phyloP scores from a whole-genome alignment of 1,140 invertebrate species.

The Conus ventricosus region DNA sequence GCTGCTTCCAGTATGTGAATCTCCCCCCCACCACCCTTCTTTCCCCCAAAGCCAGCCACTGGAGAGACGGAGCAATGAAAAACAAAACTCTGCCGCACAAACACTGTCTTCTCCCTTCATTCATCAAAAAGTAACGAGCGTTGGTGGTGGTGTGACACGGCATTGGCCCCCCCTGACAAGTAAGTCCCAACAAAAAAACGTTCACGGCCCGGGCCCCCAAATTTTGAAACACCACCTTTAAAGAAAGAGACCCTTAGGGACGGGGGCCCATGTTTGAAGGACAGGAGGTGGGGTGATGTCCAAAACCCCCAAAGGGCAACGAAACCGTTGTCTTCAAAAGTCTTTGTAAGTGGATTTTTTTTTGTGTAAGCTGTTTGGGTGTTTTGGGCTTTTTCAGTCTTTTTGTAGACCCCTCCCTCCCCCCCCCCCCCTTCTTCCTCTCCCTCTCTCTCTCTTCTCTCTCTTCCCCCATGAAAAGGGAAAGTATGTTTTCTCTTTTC shows the following conservation, averaged over 20 bases:
- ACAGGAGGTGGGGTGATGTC: too few species aligned
- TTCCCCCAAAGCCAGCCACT: background rate
- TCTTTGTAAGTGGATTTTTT: too few species aligned
- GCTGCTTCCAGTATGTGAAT: background rate
- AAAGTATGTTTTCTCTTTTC: too few species aligned
- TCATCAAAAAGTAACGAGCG: background rate
- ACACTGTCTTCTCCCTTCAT: background rate
- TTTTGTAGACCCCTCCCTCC: background rate
- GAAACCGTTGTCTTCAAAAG: too few species aligned
- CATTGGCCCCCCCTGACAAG: too few species aligned
- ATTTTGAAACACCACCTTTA: too few species aligned
- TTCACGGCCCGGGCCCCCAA: too few species aligned
- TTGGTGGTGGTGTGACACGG: background rate
- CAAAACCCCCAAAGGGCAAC: too few species aligned
- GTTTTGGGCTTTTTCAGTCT: background rate
- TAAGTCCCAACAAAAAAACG: too few species aligned
- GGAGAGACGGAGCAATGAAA: background rate
- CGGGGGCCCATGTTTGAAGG: too few species aligned
- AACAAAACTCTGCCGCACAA: background rate
- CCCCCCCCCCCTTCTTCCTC: background rate
- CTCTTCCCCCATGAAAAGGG: background rate
- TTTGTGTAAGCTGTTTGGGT: too few species aligned
- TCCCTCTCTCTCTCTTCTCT: background rate
- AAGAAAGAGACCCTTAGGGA: too few species aligned
- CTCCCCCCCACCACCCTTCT: background rate